Evolutionary conservation across 2,888 invertebrate species (phyloP), one percentile per base, ranked within the genome.

Genomic region (Formica aserva): DNA sequence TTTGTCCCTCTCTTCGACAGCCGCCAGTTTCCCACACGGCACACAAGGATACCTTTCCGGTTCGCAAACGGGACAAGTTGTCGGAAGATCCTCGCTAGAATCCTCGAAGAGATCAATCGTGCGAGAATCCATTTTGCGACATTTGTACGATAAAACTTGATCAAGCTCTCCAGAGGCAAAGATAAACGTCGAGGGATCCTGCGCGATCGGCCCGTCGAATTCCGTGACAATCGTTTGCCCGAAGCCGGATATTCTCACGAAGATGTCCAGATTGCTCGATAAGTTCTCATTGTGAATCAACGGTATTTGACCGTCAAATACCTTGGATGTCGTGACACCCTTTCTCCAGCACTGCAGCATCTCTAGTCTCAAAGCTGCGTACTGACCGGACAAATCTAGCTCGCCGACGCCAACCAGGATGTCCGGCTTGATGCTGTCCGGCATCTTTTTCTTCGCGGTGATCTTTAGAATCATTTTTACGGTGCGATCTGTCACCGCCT

Each of bases 161-260:
- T 88, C 87, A 5, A 66, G n/a, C 5, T 91, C 88, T 63, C 86
- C 77, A 1, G 91, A 87, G 22, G 89, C 91, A 88, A 94, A 93
- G 0, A 93, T 63, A 65, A 91, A 93, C 1, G 91, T 84, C 3
- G 91, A 67, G 4, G 76, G 35, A 1, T 85, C 67, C 5, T 52
- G 65, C 0, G 74, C 65, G 6, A 45, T 41, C 0, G 83, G 84
- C 0, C 90, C 74, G 1, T 93, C 92, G 77, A 97, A 97, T 90
- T 96, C 96, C 1, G 97, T 97, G 1, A 97, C 95, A 26, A 97
- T 96, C 0, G 92, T 91, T 89, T 96, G 96, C 0, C 97, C 97
- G 89, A 96, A 97, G 85, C 96, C 96, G 0, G 97, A 96, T 93
- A 97, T 95, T 15, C 97, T 95, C 26, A 96, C 95, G 93, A 96